A percentile compares a stretch with the other conserved stretches of the same genome.
phyloP scores from a whole-genome alignment of 2,888 invertebrate species.

The Periphyllus acericola region DNA sequence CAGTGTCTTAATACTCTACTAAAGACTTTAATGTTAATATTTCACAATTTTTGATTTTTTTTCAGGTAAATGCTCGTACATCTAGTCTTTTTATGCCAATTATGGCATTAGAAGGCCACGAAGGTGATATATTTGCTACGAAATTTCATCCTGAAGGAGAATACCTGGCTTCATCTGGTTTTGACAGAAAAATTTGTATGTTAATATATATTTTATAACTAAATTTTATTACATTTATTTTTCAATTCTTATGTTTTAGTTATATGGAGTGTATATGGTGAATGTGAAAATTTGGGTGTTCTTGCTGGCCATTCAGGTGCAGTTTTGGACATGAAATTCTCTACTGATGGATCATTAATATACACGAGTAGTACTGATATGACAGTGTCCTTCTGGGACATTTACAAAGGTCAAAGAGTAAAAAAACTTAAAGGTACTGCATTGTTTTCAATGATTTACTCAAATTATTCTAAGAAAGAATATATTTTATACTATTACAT shows the following conservation, averaged over 20 bases:
- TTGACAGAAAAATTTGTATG: constrained; percentile 94
- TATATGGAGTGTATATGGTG: constrained; percentile 97
- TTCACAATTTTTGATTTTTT: not conserved
- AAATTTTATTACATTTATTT: constrained; percentile 11
- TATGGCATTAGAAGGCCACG: constrained; percentile 95
- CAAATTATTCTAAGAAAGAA: not conserved
- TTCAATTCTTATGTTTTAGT: constrained; percentile 71
- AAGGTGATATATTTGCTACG: constrained; percentile 92
- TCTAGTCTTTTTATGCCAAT: constrained; percentile 92
- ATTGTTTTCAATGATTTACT: constrained; percentile 66
- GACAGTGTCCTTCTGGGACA: constrained; percentile 95
- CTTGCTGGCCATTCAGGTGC: constrained; percentile 96
- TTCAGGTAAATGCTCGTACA: constrained; percentile 78
- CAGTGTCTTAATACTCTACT: too few relatives aligned
- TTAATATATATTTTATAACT: constrained; percentile 63
- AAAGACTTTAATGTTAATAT: too few relatives aligned
- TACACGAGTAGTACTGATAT: constrained; percentile 95
- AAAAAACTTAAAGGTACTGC: constrained; percentile 86
- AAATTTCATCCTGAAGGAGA: constrained; percentile 98
- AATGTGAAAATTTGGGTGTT: constrained; percentile 95
- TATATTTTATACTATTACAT: not conserved
- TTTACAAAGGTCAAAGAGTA: constrained; percentile 85
- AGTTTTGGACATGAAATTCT: constrained; percentile 91
- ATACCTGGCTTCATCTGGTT: constrained; percentile 92
- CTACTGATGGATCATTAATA: constrained; percentile 83